Conservation (phyloP, 2,888 invertebrate genomes). For the Leptopterna dolabrata region DNA sequence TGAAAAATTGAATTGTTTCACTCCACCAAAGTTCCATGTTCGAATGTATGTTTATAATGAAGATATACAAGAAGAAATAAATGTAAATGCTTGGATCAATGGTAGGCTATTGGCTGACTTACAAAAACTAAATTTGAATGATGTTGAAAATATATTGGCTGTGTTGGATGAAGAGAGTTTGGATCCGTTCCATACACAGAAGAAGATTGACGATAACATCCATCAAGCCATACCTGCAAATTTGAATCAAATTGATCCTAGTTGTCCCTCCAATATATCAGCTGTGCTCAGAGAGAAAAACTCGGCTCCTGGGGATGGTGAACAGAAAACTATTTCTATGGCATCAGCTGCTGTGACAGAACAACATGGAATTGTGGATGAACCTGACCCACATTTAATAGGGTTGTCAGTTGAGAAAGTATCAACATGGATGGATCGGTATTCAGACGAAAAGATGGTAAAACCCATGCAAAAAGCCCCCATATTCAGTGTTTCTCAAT, state of each 20-base stretch:
- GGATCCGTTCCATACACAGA: not conserved
- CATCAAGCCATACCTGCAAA: not conserved
- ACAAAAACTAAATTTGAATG: not conserved
- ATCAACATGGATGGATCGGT: not conserved
- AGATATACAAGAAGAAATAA: not conserved
- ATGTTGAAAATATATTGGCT: not conserved
- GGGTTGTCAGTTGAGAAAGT: not conserved
- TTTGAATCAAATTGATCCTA: not conserved
- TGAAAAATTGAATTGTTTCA: not conserved
- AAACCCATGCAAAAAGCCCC: not conserved
- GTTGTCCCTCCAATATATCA: not conserved
- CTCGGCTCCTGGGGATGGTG: not conserved
- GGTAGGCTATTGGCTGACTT: not conserved
- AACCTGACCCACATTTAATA: not conserved
- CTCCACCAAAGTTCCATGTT: not conserved
- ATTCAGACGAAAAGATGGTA: not conserved
- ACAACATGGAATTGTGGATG: not conserved
- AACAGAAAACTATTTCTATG: no score
- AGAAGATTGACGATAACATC: not conserved
- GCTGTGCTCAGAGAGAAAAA: not conserved
- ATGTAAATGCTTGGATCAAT: not conserved
- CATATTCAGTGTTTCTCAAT: not conserved
- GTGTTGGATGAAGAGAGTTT: not conserved
- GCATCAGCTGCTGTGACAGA: not conserved
- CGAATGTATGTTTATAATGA: not conserved